Base-by-base conservation (phyloP, 2,797 vertebrate genomes). In the Enteromius afrohamiltoni region DNA sequence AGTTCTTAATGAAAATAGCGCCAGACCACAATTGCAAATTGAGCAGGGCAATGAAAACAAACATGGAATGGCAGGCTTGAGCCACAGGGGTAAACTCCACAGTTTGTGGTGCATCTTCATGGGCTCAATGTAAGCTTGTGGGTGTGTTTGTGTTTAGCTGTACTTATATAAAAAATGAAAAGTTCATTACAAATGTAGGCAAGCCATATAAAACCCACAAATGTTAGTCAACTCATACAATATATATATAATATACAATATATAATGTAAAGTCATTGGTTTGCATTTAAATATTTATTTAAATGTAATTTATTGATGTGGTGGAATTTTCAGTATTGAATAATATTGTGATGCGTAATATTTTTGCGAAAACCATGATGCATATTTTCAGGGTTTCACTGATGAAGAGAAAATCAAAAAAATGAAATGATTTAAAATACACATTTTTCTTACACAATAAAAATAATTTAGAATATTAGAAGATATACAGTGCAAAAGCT, bases 31-130 rank as follows among this genome's bases (percentile, higher is more conserved):
- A 17, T 55, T 64, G 23, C 75, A 90, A 90, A 90, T 62, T 84
- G 85, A 89, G 85, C 73, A 7, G 47, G 88, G 71, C 80, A 77
- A 84, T 62, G 82, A 82, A 88, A 90, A 85, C 83, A 90, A 88
- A 89, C 64, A 78, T 71, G 17, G 75, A 85, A 77, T 84, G 58
- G 70, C 77, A 77, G 77, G 34, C 84, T 82, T 78, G 74, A 85
- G 60, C 68, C 69, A 51, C 42, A 53, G 74, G 71, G 82, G 70
- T 84, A 74, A 85, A 75, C 62, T 21, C 76, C 58, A 73, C 58
- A 73, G 37, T 62, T 71, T 80, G 21, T 6, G 9, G 74, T 62
- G 58, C 75, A 70, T 79, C 85, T 73, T 68, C 68, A 31, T 70
- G 51, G 51, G 67, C 70, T 75, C 23, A 47, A 76, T 78, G 83